Conservation (phyloP, 2,888 invertebrate genomes). For the Gryllus longicercus region DNA sequence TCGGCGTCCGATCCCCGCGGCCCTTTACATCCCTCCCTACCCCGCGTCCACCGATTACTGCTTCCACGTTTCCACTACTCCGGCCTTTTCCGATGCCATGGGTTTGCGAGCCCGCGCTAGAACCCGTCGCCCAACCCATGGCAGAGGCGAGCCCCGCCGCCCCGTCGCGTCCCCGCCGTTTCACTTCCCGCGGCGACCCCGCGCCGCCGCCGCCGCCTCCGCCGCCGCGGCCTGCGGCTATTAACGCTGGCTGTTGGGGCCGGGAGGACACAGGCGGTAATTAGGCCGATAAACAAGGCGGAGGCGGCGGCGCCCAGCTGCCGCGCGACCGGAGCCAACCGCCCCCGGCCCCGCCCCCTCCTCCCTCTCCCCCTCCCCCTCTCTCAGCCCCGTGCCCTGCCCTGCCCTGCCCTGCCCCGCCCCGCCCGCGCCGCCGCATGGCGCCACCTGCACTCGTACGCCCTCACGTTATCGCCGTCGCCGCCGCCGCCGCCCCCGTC, state of each 20-base stretch:
- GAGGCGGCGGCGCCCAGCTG: neutral
- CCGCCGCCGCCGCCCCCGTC: neutral
- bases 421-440: neutral
- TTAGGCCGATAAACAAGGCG: constrained; percentile 4
- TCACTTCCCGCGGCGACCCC: too few species aligned
- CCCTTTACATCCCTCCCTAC: too few species aligned
- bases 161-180: too few species aligned
- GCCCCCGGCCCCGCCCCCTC: neutral
- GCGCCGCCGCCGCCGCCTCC: neutral
- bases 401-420: neutral
- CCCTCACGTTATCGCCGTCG: too few species aligned
- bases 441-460: too few species aligned
- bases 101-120: too few species aligned
- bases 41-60: too few species aligned
- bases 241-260: neutral
- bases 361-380: neutral
- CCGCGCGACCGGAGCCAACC: neutral
- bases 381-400: neutral
- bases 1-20: too few species aligned
- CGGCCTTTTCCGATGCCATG: too few species aligned
- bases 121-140: too few species aligned
- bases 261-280: neutral
- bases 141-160: too few species aligned
- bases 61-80: too few species aligned
- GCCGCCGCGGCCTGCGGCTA: neutral